Conservation (phyloP, 2,113 vertebrate species). For the Herpetotheres cachinnans region DNA sequence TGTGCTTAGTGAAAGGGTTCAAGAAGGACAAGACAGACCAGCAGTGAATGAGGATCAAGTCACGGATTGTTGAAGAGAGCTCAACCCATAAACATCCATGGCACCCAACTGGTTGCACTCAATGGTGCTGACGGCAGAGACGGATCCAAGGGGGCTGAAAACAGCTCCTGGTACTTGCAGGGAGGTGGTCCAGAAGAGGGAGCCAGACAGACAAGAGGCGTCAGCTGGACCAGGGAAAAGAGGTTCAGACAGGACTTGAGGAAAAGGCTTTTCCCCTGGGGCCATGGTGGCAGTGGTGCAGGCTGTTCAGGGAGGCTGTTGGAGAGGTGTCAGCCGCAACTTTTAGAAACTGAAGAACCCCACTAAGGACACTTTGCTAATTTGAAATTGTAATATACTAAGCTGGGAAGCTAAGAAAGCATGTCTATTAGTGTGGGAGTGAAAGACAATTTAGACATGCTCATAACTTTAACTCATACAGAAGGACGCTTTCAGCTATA, state of each 20-base stretch:
- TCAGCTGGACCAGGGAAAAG: not conserved
- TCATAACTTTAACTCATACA: not conserved
- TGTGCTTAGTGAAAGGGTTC: not conserved
- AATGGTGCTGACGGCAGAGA: not conserved
- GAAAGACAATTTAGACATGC: not conserved
- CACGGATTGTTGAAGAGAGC: not conserved
- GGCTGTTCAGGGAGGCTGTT: too few species aligned
- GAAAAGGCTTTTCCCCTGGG: not conserved
- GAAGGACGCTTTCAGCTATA: not conserved
- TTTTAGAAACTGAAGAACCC: not conserved
- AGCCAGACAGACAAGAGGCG: not conserved
- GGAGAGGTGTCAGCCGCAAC: not conserved
- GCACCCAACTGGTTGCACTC: not conserved
- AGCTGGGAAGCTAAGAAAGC: not conserved
- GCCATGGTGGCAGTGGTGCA: fast-evolving
- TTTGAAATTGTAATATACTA: not conserved
- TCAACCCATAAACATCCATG: not conserved
- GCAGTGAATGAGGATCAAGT: not conserved
- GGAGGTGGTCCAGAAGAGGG: not conserved
- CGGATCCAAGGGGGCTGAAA: not conserved
- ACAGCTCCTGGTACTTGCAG: not conserved
- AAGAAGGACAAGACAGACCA: not conserved
- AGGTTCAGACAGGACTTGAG: not conserved
- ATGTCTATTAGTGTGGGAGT: not conserved
- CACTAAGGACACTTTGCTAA: not conserved